Evolutionary conservation across 1,140 invertebrate species (phyloP), one percentile per base, ranked within the genome.

Genomic region (Hesperophylax magnus): DNA sequence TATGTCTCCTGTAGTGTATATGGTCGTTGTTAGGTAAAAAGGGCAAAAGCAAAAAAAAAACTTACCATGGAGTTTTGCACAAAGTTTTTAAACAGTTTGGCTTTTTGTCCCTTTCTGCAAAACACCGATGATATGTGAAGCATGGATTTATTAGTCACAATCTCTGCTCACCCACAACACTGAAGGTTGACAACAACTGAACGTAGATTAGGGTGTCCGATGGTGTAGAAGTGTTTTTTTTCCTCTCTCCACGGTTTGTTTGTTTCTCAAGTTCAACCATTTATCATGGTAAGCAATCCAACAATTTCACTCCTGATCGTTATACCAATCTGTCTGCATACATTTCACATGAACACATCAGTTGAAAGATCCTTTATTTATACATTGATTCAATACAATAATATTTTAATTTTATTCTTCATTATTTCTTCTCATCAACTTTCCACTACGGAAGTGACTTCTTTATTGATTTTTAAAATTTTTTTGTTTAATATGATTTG

Each of bases 1-100:
- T 71, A 18, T 71, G 67, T 71, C 67, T 71, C 47, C 67, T 52
- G 31, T 71, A 71, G 67, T 52, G 39, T 47, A 47, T 14, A 47
- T 47, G 39, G 39, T 47, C 39, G 9, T 47, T 47, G 39, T 47
- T 47, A 14, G 39, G 39, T 47, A 47, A 11, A 47, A 47, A 47
- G 39, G 39, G 39, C 9, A 47, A 47, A 47, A 14, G 8, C 39
- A 47, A 8, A 47, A 47, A 14, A 11, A 1, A 1, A 14, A 9
- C 6, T 47, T 47, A 14, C 39, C 39, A 8, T 47, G 39, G 11
- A 47, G 1, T 47, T 14, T 6, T 47, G 9, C 14, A 47, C 39
- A 14, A 3, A 11, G 39, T 6, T 14, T 47, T 47, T 47, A 1
- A 39, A 47, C 39, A 47, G 8, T 39, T 8, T 9, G 34, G 34